phyloP scores from a whole-genome alignment of 2,888 invertebrate genomes.

The Meganola albula region DNA sequence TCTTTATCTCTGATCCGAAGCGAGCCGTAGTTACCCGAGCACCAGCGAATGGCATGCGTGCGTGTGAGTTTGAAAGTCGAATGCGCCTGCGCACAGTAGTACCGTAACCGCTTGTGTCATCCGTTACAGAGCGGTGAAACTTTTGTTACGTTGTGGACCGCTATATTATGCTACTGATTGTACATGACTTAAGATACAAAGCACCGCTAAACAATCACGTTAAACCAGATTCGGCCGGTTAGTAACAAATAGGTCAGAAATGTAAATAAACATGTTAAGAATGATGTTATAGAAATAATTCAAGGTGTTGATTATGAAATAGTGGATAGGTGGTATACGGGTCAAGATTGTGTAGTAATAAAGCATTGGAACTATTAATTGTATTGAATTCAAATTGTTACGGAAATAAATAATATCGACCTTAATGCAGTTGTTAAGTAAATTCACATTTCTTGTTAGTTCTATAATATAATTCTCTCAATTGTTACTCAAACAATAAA shows the following conservation, averaged over 20 bases:
- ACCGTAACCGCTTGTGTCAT: slow-evolving; percentile 75
- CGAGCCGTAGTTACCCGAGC: slow-evolving; percentile 37
- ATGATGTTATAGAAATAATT: slow-evolving; percentile 3
- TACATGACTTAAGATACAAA: background rate
- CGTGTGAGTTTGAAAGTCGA: slow-evolving; percentile 65
- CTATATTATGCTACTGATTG: slow-evolving; percentile 40
- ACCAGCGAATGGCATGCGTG: slow-evolving; percentile 39
- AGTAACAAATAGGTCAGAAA: slow-evolving; percentile 16
- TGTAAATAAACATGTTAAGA: slow-evolving; percentile 1
- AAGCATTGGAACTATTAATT: slow-evolving; percentile 24
- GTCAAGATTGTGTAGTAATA: slow-evolving; percentile 32
- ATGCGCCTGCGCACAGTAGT: slow-evolving; percentile 37
- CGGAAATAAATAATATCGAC: slow-evolving; percentile 30
- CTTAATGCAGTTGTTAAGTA: slow-evolving; percentile 21
- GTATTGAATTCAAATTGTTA: slow-evolving; percentile 43
- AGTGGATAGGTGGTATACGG: slow-evolving; percentile 10
- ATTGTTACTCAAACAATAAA: too few relatives aligned
- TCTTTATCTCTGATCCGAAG: slow-evolving; percentile 42
- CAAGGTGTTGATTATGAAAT: slow-evolving; percentile 21
- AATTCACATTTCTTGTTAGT: too few relatives aligned
- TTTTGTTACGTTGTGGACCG: slow-evolving; percentile 61
- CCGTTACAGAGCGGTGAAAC: slow-evolving; percentile 68
- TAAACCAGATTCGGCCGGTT: slow-evolving; percentile 14
- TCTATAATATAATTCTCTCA: too few relatives aligned
- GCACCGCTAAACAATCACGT: slow-evolving; percentile 5